Evolutionary conservation across 2,888 invertebrate genomes (phyloP).

Genomic region (Hypolimnas misippus): DNA sequence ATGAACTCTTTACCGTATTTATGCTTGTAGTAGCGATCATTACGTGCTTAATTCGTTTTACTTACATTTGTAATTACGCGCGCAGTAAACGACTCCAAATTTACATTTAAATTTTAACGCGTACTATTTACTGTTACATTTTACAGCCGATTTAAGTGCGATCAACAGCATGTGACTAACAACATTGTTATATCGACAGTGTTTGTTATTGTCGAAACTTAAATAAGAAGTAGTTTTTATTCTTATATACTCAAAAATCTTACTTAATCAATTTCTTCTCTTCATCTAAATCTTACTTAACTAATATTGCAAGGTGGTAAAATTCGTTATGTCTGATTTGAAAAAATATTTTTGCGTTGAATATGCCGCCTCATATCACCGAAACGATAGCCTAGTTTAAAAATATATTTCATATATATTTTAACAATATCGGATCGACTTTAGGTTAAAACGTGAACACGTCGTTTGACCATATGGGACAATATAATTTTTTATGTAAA

Average conservation of each 20-base stretch:
- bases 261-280: too few relatives aligned
- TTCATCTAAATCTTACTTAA: too few relatives aligned
- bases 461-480: too few relatives aligned
- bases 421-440: too few relatives aligned
- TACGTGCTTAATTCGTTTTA: constrained; percentile 41
- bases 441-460: too few relatives aligned
- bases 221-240: background rate
- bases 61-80: constrained; percentile 45
- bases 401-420: too few relatives aligned
- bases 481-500: background rate
- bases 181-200: background rate
- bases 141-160: constrained; percentile 27
- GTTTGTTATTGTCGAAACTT: background rate
- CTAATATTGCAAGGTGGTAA: too few relatives aligned
- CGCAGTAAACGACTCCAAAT: constrained; percentile 35
- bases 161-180: constrained; percentile 18
- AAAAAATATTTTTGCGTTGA: too few relatives aligned
- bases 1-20: constrained; percentile 49
- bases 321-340: too few relatives aligned
- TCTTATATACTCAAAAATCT: too few relatives aligned
- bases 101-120: constrained; percentile 33
- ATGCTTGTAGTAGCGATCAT: constrained; percentile 37
- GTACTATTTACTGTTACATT: constrained; percentile 27
- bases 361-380: too few relatives aligned
- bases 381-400: too few relatives aligned